phyloP scores from a whole-genome alignment of 1,140 invertebrate species.

The Conus betulinus region DNA sequence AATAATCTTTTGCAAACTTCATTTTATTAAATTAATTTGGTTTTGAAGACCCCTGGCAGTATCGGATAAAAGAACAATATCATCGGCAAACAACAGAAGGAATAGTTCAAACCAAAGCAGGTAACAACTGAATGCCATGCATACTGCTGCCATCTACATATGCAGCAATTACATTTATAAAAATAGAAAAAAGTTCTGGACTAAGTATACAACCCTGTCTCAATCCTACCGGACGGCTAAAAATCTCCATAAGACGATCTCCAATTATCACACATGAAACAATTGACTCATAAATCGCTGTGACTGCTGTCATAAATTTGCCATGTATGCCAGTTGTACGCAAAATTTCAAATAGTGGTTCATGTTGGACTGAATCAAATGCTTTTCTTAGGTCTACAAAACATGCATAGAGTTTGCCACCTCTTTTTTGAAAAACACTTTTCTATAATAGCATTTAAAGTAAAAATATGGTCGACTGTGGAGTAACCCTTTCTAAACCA shows the following conservation, averaged over 20 bases:
- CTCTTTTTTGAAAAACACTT: not conserved
- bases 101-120: conserved; percentile 26
- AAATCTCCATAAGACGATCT: not conserved
- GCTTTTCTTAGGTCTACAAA: conserved; percentile 20
- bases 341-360: not conserved
- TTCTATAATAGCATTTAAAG: not conserved
- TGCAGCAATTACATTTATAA: conserved; percentile 34
- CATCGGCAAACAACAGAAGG: conserved; percentile 34
- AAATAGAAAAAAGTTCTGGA: conserved; percentile 31
- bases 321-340: conserved; percentile 2
- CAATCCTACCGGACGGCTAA: not conserved
- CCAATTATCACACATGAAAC: not conserved
- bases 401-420: not conserved
- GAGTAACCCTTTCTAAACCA: not conserved
- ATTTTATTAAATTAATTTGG: not conserved
- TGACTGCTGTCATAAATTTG: not conserved
- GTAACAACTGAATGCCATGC: conserved; percentile 20
- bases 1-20: not conserved
- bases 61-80: conserved; percentile 33
- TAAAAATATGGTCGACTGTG: not conserved
- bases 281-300: not conserved
- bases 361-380: conserved; percentile 29
- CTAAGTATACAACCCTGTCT: conserved; percentile 31
- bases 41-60: conserved; percentile 14
- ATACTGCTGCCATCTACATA: not conserved